Evolutionary conservation across 2,797 vertebrate genomes (phyloP), one percentile per base, ranked within the genome.

Genomic region (Karalla daura): DNA sequence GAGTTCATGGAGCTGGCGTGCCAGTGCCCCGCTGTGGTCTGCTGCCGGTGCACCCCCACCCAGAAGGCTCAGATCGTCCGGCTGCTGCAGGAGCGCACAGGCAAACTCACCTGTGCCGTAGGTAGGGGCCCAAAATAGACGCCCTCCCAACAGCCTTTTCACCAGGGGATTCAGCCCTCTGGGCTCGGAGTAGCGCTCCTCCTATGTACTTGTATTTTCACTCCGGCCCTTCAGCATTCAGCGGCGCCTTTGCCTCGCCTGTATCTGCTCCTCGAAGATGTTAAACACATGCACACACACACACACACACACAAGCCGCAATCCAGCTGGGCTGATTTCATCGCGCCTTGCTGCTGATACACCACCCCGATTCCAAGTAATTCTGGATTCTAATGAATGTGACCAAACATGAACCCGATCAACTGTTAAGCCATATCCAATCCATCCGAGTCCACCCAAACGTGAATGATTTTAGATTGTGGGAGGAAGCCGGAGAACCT

Each of bases 1-100:
- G 97, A 99, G 88, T 98, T 99, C 88, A 99, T 99, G 98, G 97
- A 99, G 87, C 90, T 99, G 56, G 97, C 97, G 0, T 99, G 97
- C 79, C 97, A 99, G 92, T 97, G 96, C 88, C 97, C 98, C 0
- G 96, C 97, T 0, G 97, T 99, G 11, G 95, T 99, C 28, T 99
- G 98, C 92, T 99, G 98, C 74, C 94, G 98, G 59, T 98, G 97
- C 0, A 96, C 98, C 0, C 98, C 97, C 0, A 99, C 97, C 0
- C 98, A 99, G 93, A 99, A 99, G 69, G 98, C 98, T 1, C 96
- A 98, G 93, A 99, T 99, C 0, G 96, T 99, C 45, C 92, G 96
- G 1, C 91, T 99, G 90, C 94, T 99, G n/a, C 96, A 99, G 75
- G 96, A 98, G 41, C 95, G 97, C 76, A 98, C 97, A 0, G 96